Evolutionary conservation across 2,797 vertebrate genomes (phyloP).

Genomic region (Emydoidea blandingii): DNA sequence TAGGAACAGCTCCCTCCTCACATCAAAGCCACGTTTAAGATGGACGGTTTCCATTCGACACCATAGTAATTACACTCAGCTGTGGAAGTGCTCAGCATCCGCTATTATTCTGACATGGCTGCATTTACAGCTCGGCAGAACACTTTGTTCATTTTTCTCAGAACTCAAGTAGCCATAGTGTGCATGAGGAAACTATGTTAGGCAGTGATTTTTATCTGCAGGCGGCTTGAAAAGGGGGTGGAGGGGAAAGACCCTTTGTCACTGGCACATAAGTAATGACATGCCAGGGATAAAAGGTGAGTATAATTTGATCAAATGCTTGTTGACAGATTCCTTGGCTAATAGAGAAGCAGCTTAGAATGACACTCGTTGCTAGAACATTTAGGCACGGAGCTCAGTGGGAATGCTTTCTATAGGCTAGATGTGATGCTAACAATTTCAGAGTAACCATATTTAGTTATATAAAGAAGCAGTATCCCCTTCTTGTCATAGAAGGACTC

Average conservation of each 20-base stretch:
- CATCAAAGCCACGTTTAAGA: conserved; percentile 49
- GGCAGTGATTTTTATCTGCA: conserved; percentile 77
- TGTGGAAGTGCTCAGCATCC: conserved; percentile 56
- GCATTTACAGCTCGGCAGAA: conserved; percentile 38
- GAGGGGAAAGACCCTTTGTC: conserved; percentile 75
- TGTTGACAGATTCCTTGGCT: conserved; percentile 80
- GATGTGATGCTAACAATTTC: conserved; percentile 19
- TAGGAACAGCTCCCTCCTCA: conserved; percentile 43
- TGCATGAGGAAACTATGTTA: conserved; percentile 67
- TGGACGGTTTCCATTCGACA: conserved; percentile 63
- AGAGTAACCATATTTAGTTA: conserved; percentile 16
- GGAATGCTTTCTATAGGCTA: conserved; percentile 33
- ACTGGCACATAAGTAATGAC: conserved; percentile 81
- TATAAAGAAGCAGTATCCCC: neutral
- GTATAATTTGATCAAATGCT: conserved; percentile 83
- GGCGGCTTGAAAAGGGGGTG: conserved; percentile 68
- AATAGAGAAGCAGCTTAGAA: conserved; percentile 66
- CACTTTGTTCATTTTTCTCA: conserved; percentile 69
- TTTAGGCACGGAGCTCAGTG: conserved; percentile 4
- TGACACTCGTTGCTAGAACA: conserved; percentile 62
- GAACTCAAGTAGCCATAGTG: conserved; percentile 69
- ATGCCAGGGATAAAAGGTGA: conserved; percentile 86
- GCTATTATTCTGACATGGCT: conserved; percentile 32
- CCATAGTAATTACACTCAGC: conserved; percentile 52
- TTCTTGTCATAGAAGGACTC: conserved; percentile 48